A percentile compares a stretch with the other conserved stretches of the same genome.
These are phyloP conservation scores for Enteromius afrohamiltoni DNA, from an alignment of 2,797 vertebrate species.

Conservation along the genomic window DNA sequence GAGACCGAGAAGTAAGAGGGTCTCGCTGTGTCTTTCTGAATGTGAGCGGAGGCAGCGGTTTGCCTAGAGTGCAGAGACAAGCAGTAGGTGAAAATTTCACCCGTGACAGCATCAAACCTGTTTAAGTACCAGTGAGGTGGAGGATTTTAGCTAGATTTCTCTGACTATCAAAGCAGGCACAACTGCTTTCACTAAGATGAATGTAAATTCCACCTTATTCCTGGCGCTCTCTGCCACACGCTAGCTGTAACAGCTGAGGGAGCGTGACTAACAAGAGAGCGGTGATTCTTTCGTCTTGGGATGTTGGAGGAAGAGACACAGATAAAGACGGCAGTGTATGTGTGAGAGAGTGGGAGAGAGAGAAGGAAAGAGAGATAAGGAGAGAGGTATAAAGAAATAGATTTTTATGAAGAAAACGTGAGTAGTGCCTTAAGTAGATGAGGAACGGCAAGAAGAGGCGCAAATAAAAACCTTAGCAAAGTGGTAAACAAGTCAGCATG, in stretches of 20 bases:
- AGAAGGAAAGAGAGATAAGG: neutral
- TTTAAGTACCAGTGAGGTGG: constrained; percentile 12
- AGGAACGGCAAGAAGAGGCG: neutral
- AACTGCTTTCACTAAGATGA: constrained; percentile 36
- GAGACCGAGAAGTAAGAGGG: neutral
- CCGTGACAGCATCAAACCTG: constrained; percentile 34
- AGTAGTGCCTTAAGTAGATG: neutral
- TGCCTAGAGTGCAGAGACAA: neutral
- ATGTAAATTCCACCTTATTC: constrained; percentile 43
- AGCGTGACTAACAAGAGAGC: constrained; percentile 39
- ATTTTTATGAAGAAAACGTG: neutral
- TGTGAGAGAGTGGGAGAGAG: constrained; percentile 13
- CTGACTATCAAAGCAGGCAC: constrained; percentile 37
- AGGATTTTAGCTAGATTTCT: constrained; percentile 47
- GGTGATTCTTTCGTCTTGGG: constrained; percentile 21
- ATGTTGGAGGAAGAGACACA: constrained; percentile 8
- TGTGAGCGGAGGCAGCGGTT: neutral
- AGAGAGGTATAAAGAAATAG: neutral
- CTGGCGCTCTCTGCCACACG: neutral
- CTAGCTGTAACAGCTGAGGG: constrained; percentile 23
- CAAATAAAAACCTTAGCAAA: neutral
- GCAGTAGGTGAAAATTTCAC: constrained; percentile 47
- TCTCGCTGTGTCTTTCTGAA: constrained; percentile 1
- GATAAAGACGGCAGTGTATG: constrained; percentile 12
- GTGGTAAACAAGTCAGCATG: constrained; percentile 11